phyloP scores from a whole-genome alignment of 53 echinoderm and acorn worm genomes.

The Zoroaster sp. region DNA sequence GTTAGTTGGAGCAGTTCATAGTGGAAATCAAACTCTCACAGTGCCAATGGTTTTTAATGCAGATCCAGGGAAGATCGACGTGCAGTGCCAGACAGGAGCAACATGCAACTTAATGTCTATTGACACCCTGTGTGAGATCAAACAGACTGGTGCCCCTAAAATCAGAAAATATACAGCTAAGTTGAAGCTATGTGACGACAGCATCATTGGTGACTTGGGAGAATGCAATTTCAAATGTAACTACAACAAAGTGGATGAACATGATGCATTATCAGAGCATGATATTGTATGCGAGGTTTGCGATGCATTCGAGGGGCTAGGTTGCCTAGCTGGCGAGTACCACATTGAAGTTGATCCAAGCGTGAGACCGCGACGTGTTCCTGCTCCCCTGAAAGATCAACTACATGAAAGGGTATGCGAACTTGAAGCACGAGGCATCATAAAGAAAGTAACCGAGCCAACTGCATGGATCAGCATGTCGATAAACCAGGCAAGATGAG shows the following conservation, averaged over 20 bases:
- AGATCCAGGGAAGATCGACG: background rate
- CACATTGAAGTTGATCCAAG: too few species aligned
- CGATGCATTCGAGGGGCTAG: too few species aligned
- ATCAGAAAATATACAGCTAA: background rate
- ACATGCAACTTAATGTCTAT: constrained; percentile 41
- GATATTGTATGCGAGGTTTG: background rate
- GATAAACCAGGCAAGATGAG: too few species aligned
- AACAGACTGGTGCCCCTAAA: background rate
- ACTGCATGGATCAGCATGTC: constrained; percentile 61
- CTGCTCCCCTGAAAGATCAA: background rate
- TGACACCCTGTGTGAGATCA: background rate
- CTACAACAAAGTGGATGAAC: background rate
- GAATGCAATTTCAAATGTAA: constrained; percentile 7
- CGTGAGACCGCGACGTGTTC: constrained; percentile 14
- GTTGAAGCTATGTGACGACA: constrained; percentile 21
- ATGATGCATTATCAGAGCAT: background rate
- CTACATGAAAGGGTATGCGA: constrained; percentile 42
- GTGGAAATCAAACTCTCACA: background rate
- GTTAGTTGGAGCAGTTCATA: background rate
- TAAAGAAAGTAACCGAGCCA: constrained; percentile 49
- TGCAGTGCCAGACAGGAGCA: constrained; percentile 39
- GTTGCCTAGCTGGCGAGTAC: background rate
- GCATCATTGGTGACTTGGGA: background rate
- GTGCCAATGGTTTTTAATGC: background rate
- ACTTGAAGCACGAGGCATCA: constrained; percentile 34